phyloP scores from a whole-genome alignment of 2,888 invertebrate genomes.

The Acronicta aceris region DNA sequence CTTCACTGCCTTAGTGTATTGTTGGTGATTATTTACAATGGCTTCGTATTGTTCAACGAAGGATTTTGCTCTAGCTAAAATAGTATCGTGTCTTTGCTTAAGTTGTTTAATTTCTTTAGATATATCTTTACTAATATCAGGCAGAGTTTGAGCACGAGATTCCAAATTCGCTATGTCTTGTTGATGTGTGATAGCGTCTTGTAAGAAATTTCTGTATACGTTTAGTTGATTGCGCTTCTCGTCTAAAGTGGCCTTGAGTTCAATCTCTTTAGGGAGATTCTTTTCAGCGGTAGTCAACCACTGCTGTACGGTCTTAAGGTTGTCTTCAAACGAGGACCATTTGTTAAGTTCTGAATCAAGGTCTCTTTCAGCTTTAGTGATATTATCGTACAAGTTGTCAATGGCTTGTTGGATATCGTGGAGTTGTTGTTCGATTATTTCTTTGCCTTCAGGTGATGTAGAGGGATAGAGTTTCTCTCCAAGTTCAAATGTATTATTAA shows the following conservation, averaged over 20 bases:
- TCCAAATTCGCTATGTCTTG: conserved; percentile 95
- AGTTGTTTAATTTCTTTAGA: conserved; percentile 92
- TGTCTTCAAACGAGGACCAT: conserved; percentile 97
- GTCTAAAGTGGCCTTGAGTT: conserved; percentile 95
- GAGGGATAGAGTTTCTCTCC: conserved; percentile 96
- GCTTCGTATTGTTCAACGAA: conserved; percentile 96
- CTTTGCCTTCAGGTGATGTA: conserved; percentile 96
- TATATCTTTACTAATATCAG: conserved; percentile 93
- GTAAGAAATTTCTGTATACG: conserved; percentile 94
- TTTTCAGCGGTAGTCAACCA: conserved; percentile 94
- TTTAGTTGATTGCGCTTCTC: conserved; percentile 97
- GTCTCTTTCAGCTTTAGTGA: conserved; percentile 93
- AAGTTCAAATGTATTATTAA: conserved; percentile 95
- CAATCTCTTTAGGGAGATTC: conserved; percentile 93
- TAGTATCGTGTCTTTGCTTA: conserved; percentile 92
- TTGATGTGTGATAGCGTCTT: conserved; percentile 95
- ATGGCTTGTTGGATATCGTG: conserved; percentile 95
- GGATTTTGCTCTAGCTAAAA: conserved; percentile 92
- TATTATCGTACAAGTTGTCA: conserved; percentile 94
- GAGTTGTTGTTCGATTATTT: conserved; percentile 94
- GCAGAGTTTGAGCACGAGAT: conserved; percentile 94
- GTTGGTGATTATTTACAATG: conserved; percentile 96
- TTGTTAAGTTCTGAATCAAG: conserved; percentile 95
- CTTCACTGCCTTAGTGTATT: conserved; percentile 95
- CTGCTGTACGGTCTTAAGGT: conserved; percentile 92